These are phyloP conservation scores for Micrasema longulum DNA, from an alignment of 1,140 invertebrate species.

Conservation along the genomic window DNA sequence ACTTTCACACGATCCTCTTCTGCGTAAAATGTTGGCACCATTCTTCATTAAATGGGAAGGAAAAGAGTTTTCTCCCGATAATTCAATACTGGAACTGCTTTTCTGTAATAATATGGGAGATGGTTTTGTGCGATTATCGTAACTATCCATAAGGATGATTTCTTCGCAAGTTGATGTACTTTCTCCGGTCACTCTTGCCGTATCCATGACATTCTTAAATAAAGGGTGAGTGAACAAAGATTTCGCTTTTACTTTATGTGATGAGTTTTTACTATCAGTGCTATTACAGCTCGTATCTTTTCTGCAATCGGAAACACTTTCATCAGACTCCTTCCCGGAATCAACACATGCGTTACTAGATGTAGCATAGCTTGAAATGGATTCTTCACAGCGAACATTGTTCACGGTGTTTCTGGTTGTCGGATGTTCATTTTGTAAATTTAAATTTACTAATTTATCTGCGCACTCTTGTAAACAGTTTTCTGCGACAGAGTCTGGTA, in stretches of 20 bases:
- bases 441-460: conserved; percentile 42
- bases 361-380: neutral
- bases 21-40: conserved; percentile 66
- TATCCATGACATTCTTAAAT: conserved; percentile 57
- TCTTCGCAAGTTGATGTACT: neutral
- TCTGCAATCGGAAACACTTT: neutral
- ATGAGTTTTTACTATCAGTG: conserved; percentile 27
- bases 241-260: conserved; percentile 61
- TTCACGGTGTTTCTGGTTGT: neutral
- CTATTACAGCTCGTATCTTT: conserved; percentile 36
- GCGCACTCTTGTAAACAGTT: conserved; percentile 43
- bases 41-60: conserved; percentile 46
- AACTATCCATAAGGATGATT: neutral
- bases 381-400: conserved; percentile 1
- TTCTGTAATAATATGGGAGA: conserved; percentile 56
- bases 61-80: conserved; percentile 56
- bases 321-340: conserved; percentile 10
- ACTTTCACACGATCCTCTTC: conserved; percentile 88
- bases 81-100: conserved; percentile 62
- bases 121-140: conserved; percentile 30
- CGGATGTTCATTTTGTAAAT: conserved; percentile 55
- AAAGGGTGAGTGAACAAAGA: conserved; percentile 68
- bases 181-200: neutral
- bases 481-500: neutral
- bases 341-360: neutral